Conservation (phyloP, 1,140 invertebrate genomes). For the Psix sp. region DNA sequence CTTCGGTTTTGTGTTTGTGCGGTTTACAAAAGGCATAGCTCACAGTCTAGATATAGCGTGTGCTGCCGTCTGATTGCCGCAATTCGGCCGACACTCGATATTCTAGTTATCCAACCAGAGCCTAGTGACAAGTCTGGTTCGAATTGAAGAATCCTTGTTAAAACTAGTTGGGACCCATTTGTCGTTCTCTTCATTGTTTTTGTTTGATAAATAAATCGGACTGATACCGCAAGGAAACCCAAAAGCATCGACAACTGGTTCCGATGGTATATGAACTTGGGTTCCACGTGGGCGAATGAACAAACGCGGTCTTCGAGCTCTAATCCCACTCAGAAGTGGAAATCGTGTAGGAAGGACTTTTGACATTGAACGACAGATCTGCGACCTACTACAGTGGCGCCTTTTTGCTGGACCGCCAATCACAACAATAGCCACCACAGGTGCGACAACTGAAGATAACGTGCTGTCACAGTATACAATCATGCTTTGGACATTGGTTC, state of each 20-base stretch:
- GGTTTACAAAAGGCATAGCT: slow-evolving; percentile 25
- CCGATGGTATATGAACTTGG: too few species aligned
- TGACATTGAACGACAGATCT: too few species aligned
- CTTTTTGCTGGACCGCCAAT: slow-evolving; percentile 72
- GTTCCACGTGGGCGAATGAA: too few species aligned
- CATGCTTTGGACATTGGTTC: slow-evolving; percentile 6
- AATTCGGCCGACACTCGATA: slow-evolving; percentile 52
- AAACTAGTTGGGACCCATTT: too few species aligned
- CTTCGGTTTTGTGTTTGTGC: slow-evolving; percentile 50
- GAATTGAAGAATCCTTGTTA: too few species aligned
- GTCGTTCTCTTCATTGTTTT: too few species aligned
- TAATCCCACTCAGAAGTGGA: too few species aligned
- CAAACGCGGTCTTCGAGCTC: too few species aligned
- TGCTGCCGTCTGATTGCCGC: slow-evolving; percentile 60
- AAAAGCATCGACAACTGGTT: too few species aligned
- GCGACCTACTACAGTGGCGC: slow-evolving; percentile 73
- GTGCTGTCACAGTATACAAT: not conserved
- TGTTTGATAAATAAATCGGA: too few species aligned
- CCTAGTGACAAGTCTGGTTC: not conserved
- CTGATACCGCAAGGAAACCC: too few species aligned
- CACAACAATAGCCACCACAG: slow-evolving; percentile 72
- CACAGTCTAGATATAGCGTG: slow-evolving; percentile 58
- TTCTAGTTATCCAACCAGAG: slow-evolving; percentile 6
- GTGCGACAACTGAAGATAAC: slow-evolving; percentile 59
- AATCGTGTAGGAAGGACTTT: too few species aligned